phyloP scores from a whole-genome alignment of 2,888 invertebrate species.

The Ellobium chinense region DNA sequence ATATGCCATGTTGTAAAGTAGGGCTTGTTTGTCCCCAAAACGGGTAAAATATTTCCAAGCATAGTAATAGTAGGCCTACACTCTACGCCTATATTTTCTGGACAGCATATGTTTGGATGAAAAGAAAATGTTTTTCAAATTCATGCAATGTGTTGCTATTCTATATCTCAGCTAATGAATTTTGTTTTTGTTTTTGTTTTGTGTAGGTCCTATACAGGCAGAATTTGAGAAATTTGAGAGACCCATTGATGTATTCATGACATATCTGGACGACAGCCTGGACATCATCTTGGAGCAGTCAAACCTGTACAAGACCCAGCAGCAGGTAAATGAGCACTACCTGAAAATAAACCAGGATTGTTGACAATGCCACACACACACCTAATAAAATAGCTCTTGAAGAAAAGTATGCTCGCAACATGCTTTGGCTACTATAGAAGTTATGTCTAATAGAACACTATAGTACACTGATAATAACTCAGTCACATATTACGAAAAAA shows the following conservation, averaged over 20 bases:
- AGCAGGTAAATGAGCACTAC: conserved; percentile 3
- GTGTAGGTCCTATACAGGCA: not conserved
- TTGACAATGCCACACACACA: not conserved
- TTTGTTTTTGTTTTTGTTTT: not conserved
- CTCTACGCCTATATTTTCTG: not conserved
- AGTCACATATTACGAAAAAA: not conserved
- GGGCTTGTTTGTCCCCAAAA: not conserved
- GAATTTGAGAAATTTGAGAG: conserved; percentile 1
- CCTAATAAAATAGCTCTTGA: not conserved
- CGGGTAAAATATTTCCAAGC: not conserved
- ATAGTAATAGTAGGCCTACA: not conserved
- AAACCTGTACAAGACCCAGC: not conserved
- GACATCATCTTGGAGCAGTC: not conserved
- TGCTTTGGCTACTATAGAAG: not conserved
- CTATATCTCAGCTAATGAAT: not conserved
- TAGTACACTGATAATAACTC: not conserved
- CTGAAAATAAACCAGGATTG: not conserved
- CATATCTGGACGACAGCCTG: not conserved
- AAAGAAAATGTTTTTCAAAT: not conserved
- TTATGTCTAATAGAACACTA: not conserved
- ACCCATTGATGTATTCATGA: not conserved
- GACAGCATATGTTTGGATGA: not conserved
- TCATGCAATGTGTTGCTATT: not conserved
- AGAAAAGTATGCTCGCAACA: not conserved
- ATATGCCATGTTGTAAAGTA: not conserved